Conservation (phyloP, 2,888 invertebrate genomes). For the Lasius fuliginosus region DNA sequence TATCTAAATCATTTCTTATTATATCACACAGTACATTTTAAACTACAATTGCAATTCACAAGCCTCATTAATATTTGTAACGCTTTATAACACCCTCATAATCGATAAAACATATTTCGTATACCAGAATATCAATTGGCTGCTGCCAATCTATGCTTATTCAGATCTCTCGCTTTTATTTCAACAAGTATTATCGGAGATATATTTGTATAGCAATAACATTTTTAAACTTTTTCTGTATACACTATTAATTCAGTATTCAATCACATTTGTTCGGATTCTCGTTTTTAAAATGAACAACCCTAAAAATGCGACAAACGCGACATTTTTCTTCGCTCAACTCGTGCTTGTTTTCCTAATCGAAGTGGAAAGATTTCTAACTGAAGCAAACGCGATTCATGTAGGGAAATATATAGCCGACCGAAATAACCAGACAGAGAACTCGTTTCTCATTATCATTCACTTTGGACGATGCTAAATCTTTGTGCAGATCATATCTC, state of each 20-base stretch:
- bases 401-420: constrained; percentile 18
- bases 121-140: background rate
- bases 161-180: background rate
- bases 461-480: constrained; percentile 57
- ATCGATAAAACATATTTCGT: background rate
- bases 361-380: constrained; percentile 11
- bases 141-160: background rate
- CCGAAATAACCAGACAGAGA: constrained; percentile 37
- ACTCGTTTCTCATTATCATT: constrained; percentile 48
- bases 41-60: background rate
- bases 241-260: background rate
- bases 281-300: background rate
- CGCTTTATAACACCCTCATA: background rate
- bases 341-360: constrained; percentile 28
- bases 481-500: constrained; percentile 44
- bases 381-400: background rate
- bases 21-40: background rate
- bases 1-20: constrained; percentile 4
- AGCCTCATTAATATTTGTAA: background rate
- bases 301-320: background rate
- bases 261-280: background rate
- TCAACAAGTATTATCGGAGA: background rate
- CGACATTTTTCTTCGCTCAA: background rate
- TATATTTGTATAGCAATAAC: background rate
- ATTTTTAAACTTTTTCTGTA: background rate